These are phyloP conservation scores for Chloropsis hardwickii DNA, from an alignment of 2,113 vertebrate species.

Conservation along the genomic window DNA sequence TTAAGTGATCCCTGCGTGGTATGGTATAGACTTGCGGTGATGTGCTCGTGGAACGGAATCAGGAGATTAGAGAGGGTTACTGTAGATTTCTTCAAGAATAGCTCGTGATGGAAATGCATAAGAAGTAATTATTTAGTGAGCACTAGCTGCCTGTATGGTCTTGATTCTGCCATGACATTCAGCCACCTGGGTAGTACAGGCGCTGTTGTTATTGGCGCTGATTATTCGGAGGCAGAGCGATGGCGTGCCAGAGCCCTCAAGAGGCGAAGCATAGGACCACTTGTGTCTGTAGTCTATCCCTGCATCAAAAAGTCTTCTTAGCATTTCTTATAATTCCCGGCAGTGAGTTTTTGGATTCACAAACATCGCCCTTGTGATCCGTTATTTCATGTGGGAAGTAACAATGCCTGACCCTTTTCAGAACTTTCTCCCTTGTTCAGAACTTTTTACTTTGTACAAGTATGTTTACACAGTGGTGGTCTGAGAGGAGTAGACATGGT, in stretches of 20 bases:
- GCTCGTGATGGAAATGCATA: neutral
- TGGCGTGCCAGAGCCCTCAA: neutral
- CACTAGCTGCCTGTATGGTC: neutral
- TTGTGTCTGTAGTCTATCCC: neutral
- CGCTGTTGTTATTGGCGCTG: fast-evolving
- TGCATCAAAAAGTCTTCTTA: neutral
- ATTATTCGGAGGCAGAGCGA: neutral
- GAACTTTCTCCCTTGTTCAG: neutral
- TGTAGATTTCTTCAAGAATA: neutral
- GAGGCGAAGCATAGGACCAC: neutral
- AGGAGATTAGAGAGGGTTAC: neutral
- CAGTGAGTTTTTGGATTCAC: neutral
- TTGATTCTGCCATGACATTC: neutral
- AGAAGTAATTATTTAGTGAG: neutral
- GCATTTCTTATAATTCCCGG: neutral
- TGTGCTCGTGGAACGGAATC: neutral
- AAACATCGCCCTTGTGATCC: neutral
- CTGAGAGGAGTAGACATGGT: neutral
- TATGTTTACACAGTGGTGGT: neutral
- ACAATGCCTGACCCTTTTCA: neutral
- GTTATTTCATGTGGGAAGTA: neutral
- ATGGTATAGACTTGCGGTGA: neutral
- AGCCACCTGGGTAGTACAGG: neutral
- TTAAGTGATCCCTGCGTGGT: fast-evolving
- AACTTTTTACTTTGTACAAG: no score